Evolutionary conservation across 2,797 vertebrate genomes (phyloP), one percentile per base, ranked within the genome.

Genomic region (Phrynocephalus forsythii): DNA sequence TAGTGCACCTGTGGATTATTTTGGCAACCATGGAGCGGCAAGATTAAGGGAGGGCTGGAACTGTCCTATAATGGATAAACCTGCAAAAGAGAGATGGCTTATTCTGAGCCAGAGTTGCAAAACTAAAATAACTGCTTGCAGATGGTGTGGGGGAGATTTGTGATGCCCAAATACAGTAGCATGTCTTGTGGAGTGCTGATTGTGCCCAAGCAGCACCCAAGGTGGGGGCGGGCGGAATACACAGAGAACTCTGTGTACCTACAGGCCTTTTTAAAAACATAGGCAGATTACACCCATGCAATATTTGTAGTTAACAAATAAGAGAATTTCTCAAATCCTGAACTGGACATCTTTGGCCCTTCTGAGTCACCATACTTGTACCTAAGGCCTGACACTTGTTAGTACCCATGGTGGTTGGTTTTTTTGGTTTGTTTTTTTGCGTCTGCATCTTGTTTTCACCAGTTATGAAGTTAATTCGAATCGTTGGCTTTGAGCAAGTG

Each of bases 21-120:
- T 63, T 84, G 94, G 91, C 92, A 91, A 84, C 86, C 91, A 89
- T 83, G 81, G 93, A 90, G 91, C 73, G 84, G 77, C 84, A 87
- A 84, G 82, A 76, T 22, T 33, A 88, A 2, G 68, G 87, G 72
- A 79, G 91, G 86, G 87, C 90, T 88, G 22, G 88, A 83, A 67
- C 13, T 93, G 90, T 87, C 0, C 10, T 72, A 91, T 92, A 93
- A 84, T 87, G 88, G 38, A 15, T 90, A 38, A 91, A 87, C 79
- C 91, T 82, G 93, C 91, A 93, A 93, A 92, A 90, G 92, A 91
- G 79, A 88, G 63, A 28, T 20, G 20, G 85, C 24, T 77, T 91
- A 56, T 11, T 48, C 87, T 48, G 1, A 78, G 88, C 91, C 88
- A 86, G 78, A 82, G 52, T 26, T 15, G 87, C 85, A 76, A 88